phyloP scores from a whole-genome alignment of 2,797 vertebrate genomes.

The Gymnoscopelus braueri region DNA sequence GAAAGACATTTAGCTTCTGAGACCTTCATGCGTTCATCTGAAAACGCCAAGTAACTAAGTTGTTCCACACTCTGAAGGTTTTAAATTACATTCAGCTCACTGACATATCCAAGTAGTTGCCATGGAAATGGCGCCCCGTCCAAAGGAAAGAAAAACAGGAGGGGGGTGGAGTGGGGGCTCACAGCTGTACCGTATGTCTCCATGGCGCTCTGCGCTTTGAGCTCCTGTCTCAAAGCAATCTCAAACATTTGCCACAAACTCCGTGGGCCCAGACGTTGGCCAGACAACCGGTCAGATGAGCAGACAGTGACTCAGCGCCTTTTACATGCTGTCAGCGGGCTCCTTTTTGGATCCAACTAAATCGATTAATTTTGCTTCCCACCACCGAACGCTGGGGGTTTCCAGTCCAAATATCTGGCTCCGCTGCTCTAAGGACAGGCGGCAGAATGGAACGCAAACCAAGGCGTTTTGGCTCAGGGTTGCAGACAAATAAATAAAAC shows the following conservation, averaged over 20 bases:
- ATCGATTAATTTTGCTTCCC: slow-evolving; percentile 53
- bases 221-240: background rate
- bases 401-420: slow-evolving; percentile 57
- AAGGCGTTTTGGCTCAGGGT: slow-evolving; percentile 45
- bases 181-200: too few relatives aligned
- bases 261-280: slow-evolving; percentile 41
- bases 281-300: slow-evolving; percentile 39
- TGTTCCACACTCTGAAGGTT: too few relatives aligned
- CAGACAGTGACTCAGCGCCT: slow-evolving; percentile 61
- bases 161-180: background rate
- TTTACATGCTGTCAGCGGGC: slow-evolving; percentile 25
- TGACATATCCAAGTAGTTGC: background rate
- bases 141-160: slow-evolving; percentile 24
- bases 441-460: slow-evolving; percentile 50
- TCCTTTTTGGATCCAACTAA: slow-evolving; percentile 39
- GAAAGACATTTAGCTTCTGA: too few relatives aligned
- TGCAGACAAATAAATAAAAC: slow-evolving; percentile 62
- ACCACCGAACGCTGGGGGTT: slow-evolving; percentile 50
- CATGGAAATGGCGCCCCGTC: background rate
- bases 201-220: slow-evolving; percentile 1
- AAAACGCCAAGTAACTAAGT: too few relatives aligned
- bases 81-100: background rate
- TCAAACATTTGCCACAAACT: slow-evolving; percentile 10
- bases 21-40: too few relatives aligned
- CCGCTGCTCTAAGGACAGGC: slow-evolving; percentile 56